Percentiles rank a stretch among this genome's conserved stretches.
Evolutionary conservation across 1,140 invertebrate species (phyloP).

Genomic region (Lerema accius): DNA sequence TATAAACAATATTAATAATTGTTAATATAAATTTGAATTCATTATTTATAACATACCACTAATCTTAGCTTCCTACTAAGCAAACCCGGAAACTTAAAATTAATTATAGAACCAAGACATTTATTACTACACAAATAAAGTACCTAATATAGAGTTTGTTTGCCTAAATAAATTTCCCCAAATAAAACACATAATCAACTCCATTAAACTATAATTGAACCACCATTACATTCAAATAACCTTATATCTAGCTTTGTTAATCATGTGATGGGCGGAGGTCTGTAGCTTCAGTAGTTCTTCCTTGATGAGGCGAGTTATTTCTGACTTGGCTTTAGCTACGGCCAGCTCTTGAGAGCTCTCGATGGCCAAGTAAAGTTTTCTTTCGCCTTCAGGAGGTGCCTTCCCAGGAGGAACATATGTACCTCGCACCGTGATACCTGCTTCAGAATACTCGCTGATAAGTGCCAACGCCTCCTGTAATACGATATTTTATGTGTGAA

Average conservation of each 20-base stretch:
- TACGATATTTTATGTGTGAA: too few relatives aligned
- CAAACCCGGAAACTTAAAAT: too few relatives aligned
- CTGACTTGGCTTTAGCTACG: conserved; percentile 98
- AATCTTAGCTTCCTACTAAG: too few relatives aligned
- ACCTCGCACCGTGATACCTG: conserved; percentile 98
- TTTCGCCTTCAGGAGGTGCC: conserved; percentile 95
- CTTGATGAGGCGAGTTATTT: conserved; percentile 98
- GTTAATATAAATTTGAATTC: too few relatives aligned
- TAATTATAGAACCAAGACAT: too few relatives aligned
- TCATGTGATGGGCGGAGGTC: conserved; percentile 92
- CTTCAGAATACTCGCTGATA: conserved; percentile 99
- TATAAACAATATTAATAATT: too few relatives aligned
- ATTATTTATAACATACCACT: too few relatives aligned
- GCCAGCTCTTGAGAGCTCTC: conserved; percentile 98
- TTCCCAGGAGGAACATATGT: conserved; percentile 97
- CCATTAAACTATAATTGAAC: conserved; percentile 46
- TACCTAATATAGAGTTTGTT: too few relatives aligned
- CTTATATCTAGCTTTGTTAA: conserved; percentile 97
- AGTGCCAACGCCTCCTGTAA: conserved; percentile 96
- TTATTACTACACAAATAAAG: too few relatives aligned
- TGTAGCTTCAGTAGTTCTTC: conserved; percentile 98
- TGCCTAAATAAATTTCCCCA: too few relatives aligned
- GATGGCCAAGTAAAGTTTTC: conserved; percentile 99
- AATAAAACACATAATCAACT: conserved; percentile 47
- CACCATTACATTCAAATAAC: conserved; percentile 87